A percentile compares a stretch with the other conserved stretches of the same genome.
Conservation (phyloP, 2,113 vertebrate species). For the Apodemus sylvaticus region DNA sequence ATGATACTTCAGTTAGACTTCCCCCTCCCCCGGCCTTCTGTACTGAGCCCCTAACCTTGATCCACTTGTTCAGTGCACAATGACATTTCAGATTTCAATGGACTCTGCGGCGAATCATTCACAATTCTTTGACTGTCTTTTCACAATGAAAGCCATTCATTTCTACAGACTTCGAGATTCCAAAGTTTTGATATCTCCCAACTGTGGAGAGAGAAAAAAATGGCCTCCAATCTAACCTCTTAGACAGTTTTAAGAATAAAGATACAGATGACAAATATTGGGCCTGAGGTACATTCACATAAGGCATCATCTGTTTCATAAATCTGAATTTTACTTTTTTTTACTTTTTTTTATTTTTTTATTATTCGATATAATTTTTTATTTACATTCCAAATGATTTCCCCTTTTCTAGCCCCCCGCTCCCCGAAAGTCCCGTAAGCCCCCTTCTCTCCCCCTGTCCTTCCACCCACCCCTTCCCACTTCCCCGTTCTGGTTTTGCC, state of each 20-base stretch:
- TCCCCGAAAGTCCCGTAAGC: too few relatives aligned
- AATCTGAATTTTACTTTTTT: constrained; percentile 28
- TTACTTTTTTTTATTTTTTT: too few relatives aligned
- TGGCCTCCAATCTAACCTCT: neutral
- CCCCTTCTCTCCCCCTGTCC: too few relatives aligned
- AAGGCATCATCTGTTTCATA: neutral
- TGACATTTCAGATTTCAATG: constrained; percentile 56
- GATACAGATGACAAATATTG: too few relatives aligned
- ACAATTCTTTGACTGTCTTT: constrained; percentile 35
- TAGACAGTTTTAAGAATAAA: constrained; percentile 9
- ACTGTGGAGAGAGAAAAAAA: neutral
- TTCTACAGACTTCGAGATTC: neutral
- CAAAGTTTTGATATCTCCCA: neutral
- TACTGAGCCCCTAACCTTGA: constrained; percentile 7
- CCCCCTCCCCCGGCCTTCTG: neutral
- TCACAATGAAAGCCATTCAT: constrained; percentile 51
- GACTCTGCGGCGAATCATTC: constrained; percentile 11
- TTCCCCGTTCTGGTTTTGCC: too few relatives aligned
- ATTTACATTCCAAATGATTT: too few relatives aligned
- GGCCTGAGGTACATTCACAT: neutral
- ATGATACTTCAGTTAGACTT: neutral
- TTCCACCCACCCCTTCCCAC: too few relatives aligned
- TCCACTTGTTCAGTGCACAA: neutral
- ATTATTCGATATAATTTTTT: too few relatives aligned
- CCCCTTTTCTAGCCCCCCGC: too few relatives aligned